Conservation (phyloP, 2,113 vertebrate species). For the Isurus oxyrinchus region DNA sequence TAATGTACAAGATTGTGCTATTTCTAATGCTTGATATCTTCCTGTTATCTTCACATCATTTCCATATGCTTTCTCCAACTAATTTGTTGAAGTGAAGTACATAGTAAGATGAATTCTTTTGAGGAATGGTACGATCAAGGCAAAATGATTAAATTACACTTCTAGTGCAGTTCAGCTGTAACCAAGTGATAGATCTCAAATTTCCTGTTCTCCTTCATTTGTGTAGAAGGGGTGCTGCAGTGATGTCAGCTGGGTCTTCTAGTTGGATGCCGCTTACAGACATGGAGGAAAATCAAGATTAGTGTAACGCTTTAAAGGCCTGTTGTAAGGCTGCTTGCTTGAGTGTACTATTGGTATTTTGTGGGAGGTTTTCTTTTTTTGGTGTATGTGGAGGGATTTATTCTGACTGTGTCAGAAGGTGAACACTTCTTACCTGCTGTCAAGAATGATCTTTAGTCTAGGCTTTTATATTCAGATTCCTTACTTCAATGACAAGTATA, state of each 20-base stretch:
- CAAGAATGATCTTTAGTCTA: no score
- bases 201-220: background rate
- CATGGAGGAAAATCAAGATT: no score
- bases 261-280: no score
- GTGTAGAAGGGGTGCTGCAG: background rate
- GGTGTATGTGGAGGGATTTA: no score
- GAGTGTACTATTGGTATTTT: no score
- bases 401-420: no score
- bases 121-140: background rate
- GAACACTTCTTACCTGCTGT: no score
- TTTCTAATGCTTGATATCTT: background rate
- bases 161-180: background rate
- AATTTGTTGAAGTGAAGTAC: background rate
- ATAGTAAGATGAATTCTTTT: background rate
- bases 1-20: background rate
- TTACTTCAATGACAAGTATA: no score
- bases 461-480: no score
- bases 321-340: no score
- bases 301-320: no score
- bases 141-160: background rate
- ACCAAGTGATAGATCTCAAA: background rate
- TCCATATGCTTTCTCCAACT: background rate
- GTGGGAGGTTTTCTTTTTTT: no score
- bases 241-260: background rate
- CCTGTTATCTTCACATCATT: background rate